Base-by-base conservation (phyloP, 2,888 invertebrate genomes). In the Neoitamus cyanurus region DNA sequence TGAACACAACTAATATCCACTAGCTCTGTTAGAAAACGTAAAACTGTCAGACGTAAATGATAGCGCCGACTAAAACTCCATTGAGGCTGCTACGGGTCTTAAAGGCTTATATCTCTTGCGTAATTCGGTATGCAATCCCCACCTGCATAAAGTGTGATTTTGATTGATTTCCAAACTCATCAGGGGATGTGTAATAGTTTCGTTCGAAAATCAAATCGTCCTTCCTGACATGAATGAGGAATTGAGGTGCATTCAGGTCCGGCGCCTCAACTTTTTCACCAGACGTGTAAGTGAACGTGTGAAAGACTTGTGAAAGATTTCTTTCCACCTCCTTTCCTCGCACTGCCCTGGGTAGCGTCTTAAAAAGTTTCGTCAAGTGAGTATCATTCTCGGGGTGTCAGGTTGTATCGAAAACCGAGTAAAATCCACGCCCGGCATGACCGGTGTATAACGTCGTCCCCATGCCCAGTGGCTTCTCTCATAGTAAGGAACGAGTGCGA, bases 311-410 rank as follows among this genome's bases (percentile, higher is more conserved):
- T 20, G 58, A 58, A 58, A 20, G 15, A 58, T 58, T 58, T 58
- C 58, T 58, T 58, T 58, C 58, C 20, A 20, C 0, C 25, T 25
- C n/a, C n/a, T n/a, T 4, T 46, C 20, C 48, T 4, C 7, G 5
- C 15, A n/a, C 20, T 20, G 58, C 15, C 58, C 13, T 58, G 58
- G 58, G 20, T 15, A 20, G 58, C 58, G 58, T 25, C 75, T 42
- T 25, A 42, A 42, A 73, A 75, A 75, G 25, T 75, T 75, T 75
- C 42, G 75, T 75, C 42, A 75, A 75, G 42, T 42, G 42, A 25
- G 75, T 37, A 75, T 75, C 75, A 75, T 28, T 75, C 75, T 42
- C 42, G n/a, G 42, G 73, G 25, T 58, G 58, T 58, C 58, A 20
- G 42, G 58, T 58, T 58, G 58, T 58, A 20, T 58, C 58, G 58